Evolutionary conservation across 2,888 invertebrate genomes (phyloP).

Genomic region (Allacma fusca): DNA sequence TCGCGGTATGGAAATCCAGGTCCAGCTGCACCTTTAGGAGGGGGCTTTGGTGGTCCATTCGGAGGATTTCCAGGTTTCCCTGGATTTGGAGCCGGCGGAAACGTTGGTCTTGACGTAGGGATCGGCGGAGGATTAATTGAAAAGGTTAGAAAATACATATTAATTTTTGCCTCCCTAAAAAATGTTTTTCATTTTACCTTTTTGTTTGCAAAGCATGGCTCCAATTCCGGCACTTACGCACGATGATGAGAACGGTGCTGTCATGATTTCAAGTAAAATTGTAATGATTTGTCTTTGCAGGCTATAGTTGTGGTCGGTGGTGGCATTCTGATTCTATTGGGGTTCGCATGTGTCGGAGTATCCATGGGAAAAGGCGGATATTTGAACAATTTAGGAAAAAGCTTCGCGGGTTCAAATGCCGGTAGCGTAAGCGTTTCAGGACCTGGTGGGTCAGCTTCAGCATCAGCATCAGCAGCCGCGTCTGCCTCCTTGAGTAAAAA

Average conservation of each 20-base stretch:
- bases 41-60: neutral
- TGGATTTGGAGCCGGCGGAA: constrained; percentile 26
- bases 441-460: too few species aligned
- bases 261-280: too few species aligned
- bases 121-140: constrained; percentile 7
- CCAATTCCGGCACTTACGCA: too few species aligned
- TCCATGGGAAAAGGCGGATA: neutral
- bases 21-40: neutral
- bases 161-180: neutral
- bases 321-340: constrained; percentile 8
- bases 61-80: neutral
- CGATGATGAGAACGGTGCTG: too few species aligned
- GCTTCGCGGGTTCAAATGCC: too few species aligned
- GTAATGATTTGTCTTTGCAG: constrained; percentile 7
- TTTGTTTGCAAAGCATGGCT: too few species aligned
- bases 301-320: constrained; percentile 8
- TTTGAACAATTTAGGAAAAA: too few species aligned
- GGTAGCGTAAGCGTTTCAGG: too few species aligned
- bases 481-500: neutral
- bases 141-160: constrained; percentile 22
- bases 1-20: neutral
- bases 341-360: neutral
- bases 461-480: constrained; percentile 10
- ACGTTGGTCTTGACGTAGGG: neutral
- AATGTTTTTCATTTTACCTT: too few species aligned